Evolutionary conservation across 2,888 invertebrate genomes (phyloP).

Genomic region (Smittia aterrima): DNA sequence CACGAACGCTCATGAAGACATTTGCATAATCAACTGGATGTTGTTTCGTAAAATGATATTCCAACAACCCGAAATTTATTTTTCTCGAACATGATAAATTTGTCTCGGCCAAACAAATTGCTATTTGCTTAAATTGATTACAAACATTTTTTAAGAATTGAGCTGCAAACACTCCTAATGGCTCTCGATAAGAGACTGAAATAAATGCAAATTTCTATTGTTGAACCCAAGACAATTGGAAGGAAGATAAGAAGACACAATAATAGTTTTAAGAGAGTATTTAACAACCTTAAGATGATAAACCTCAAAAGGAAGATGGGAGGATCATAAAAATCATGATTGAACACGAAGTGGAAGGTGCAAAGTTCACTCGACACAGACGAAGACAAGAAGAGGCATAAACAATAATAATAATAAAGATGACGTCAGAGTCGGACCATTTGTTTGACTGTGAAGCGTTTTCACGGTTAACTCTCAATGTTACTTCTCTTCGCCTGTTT

Average conservation of each 20-base stretch:
- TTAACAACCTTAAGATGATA: not conserved
- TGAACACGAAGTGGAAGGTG: conserved; percentile 14
- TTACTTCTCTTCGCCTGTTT: not conserved
- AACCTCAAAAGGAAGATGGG: not conserved
- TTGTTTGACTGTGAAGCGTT: not conserved
- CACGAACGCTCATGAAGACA: not conserved
- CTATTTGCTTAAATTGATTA: too few species aligned
- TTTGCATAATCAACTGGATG: conserved; percentile 7
- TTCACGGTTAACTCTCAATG: conserved; percentile 17
- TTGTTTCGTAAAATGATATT: too few species aligned
- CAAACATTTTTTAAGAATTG: too few species aligned
- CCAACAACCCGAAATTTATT: too few species aligned
- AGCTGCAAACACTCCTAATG: too few species aligned
- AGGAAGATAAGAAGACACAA: not conserved
- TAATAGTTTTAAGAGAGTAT: conserved; percentile 6
- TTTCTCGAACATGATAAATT: too few species aligned
- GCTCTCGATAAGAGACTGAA: too few species aligned
- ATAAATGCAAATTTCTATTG: conserved; percentile 17
- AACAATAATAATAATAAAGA: conserved; percentile 25
- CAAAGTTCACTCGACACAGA: conserved; percentile 1
- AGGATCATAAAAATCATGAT: conserved; percentile 7
- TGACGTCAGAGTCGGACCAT: conserved; percentile 20
- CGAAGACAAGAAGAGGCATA: not conserved
- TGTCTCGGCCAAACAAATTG: too few species aligned
- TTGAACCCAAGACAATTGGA: not conserved